These are phyloP conservation scores for Corynorhinus townsendii DNA, from an alignment of 2,113 vertebrate species.

Conservation along the genomic window DNA sequence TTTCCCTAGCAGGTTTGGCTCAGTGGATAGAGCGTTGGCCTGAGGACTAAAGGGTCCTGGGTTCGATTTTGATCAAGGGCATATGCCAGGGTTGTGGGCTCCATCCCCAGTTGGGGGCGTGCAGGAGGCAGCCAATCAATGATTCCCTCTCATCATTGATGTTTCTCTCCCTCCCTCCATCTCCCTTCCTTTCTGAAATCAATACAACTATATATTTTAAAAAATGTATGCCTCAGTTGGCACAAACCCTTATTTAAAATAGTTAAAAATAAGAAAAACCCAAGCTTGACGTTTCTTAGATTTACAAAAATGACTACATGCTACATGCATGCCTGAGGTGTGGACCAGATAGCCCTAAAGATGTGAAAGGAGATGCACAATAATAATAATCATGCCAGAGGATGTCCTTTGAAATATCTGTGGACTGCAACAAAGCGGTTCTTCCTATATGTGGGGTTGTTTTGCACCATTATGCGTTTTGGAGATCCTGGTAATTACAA, in stretches of 20 bases:
- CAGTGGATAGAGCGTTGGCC: too few relatives aligned
- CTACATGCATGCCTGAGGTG: conserved; percentile 55
- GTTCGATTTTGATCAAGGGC: too few relatives aligned
- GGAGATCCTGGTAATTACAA: conserved; percentile 79
- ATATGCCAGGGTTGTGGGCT: too few relatives aligned
- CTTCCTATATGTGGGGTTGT: conserved; percentile 52
- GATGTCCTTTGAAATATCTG: conserved; percentile 67
- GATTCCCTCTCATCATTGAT: too few relatives aligned
- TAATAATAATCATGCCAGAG: conserved; percentile 41
- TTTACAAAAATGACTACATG: conserved; percentile 62
- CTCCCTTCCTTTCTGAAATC: too few relatives aligned
- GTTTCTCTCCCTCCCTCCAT: too few relatives aligned
- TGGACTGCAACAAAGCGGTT: conserved; percentile 70
- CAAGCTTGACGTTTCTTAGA: conserved; percentile 50
- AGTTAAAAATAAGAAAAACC: conserved; percentile 62
- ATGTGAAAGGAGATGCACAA: conserved; percentile 63
- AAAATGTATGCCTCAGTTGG: not conserved
- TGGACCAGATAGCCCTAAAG: conserved; percentile 55
- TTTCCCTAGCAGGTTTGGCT: not conserved
- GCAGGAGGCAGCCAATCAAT: too few relatives aligned
- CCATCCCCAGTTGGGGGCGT: too few relatives aligned
- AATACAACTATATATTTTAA: too few relatives aligned
- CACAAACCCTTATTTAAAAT: conserved; percentile 53
- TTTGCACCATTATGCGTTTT: conserved; percentile 76
- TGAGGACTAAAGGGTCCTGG: too few relatives aligned